A percentile compares a stretch with the other conserved stretches of the same genome.
These are phyloP conservation scores for Portevinia maculata DNA, from an alignment of 2,888 invertebrate genomes.

Conservation along the genomic window DNA sequence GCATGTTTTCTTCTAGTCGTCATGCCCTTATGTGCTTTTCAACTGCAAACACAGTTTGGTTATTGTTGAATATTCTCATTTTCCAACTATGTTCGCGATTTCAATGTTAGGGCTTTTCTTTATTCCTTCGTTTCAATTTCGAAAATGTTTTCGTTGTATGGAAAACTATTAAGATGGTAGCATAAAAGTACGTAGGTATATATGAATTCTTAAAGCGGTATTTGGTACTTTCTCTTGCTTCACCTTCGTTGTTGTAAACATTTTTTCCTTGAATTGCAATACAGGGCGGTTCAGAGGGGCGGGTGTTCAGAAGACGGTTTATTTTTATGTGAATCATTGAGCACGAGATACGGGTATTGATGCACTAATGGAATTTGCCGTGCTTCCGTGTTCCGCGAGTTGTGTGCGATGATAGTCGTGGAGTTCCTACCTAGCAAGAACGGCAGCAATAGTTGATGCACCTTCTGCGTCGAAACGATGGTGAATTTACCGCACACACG, in stretches of 20 bases:
- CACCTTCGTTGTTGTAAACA: slow-evolving; percentile 1
- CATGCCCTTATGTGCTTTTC: slow-evolving; percentile 66
- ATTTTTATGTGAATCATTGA: slow-evolving; percentile 72
- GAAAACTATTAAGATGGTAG: slow-evolving; percentile 55
- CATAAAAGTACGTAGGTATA: slow-evolving; percentile 66
- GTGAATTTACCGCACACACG: slow-evolving; percentile 54
- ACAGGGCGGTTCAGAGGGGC: not conserved
- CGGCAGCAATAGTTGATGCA: slow-evolving; percentile 16
- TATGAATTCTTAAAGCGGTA: too few species aligned
- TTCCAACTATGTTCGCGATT: not conserved
- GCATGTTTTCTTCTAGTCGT: slow-evolving; percentile 51
- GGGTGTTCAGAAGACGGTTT: slow-evolving; percentile 51
- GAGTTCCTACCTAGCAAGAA: not conserved
- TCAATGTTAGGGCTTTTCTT: slow-evolving; percentile 55
- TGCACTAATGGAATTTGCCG: slow-evolving; percentile 69
- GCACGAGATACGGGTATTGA: slow-evolving; percentile 71
- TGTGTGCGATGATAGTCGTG: slow-evolving; percentile 40
- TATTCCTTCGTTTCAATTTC: slow-evolving; percentile 73
- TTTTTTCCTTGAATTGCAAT: slow-evolving; percentile 27
- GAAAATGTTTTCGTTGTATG: slow-evolving; percentile 73
- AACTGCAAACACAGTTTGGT: slow-evolving; percentile 46
- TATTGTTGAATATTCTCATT: slow-evolving; percentile 61
- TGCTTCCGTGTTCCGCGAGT: slow-evolving; percentile 57
- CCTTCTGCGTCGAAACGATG: slow-evolving; percentile 16
- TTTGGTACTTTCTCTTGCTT: slow-evolving; percentile 49